Evolutionary conservation across 2,113 vertebrate genomes (phyloP).

Genomic region (Cochlearius cochlearius): DNA sequence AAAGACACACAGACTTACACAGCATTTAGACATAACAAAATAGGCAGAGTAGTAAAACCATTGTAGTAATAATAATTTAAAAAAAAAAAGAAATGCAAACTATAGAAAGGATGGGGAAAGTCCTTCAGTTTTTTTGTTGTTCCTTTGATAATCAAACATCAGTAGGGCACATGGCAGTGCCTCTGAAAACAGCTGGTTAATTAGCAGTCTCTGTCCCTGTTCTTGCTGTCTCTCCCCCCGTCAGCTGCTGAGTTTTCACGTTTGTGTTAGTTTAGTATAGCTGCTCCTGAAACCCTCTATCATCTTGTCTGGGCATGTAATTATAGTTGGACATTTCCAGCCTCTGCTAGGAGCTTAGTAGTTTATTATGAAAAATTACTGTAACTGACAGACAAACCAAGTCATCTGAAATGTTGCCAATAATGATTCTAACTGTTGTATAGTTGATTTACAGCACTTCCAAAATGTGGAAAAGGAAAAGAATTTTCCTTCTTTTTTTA

Average conservation of each 20-base stretch:
- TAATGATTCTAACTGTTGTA: neutral
- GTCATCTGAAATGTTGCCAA: neutral
- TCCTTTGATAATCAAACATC: no score
- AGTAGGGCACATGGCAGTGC: neutral
- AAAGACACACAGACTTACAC: neutral
- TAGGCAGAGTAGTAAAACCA: neutral
- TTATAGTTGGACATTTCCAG: slow-evolving; percentile 2
- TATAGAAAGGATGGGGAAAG: neutral
- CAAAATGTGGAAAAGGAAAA: no score
- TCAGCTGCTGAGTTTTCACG: slow-evolving; percentile 22
- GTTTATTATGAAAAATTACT: neutral
- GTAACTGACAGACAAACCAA: neutral
- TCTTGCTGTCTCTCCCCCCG: neutral
- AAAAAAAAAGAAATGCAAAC: neutral
- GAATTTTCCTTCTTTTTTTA: neutral
- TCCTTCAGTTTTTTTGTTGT: neutral
- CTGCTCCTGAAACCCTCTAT: slow-evolving; percentile 2
- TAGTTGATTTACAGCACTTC: neutral
- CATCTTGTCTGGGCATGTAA: slow-evolving; percentile 12
- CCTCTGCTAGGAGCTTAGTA: neutral
- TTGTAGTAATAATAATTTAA: neutral
- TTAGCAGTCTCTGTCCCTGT: neutral
- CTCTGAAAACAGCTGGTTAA: neutral
- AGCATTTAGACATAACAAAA: neutral
- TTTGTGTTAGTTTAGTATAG: slow-evolving; percentile 21